phyloP scores from a whole-genome alignment of 2,888 invertebrate genomes.

The Epinotia nisella region DNA sequence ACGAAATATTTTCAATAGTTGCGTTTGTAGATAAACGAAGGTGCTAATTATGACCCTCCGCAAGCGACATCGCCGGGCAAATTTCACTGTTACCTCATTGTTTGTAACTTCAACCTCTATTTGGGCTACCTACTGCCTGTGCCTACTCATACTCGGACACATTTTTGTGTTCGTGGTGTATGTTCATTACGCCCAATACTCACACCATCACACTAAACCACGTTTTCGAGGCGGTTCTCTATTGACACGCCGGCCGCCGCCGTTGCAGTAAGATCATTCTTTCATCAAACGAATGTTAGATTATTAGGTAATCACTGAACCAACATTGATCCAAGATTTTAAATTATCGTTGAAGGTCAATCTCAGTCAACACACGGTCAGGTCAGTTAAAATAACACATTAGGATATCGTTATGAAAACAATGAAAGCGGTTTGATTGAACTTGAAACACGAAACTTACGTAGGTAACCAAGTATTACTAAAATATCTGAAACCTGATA shows the following conservation, averaged over 20 bases:
- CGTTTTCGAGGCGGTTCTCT: slow-evolving; percentile 9
- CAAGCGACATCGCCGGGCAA: slow-evolving; percentile 46
- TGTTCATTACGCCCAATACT: slow-evolving; percentile 11
- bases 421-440: slow-evolving; percentile 8
- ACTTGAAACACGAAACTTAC: neutral
- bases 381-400: slow-evolving; percentile 35
- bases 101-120: slow-evolving; percentile 52
- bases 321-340: slow-evolving; percentile 34
- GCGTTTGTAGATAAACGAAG: slow-evolving; percentile 49
- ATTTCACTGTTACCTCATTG: slow-evolving; percentile 60
- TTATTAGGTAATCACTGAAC: slow-evolving; percentile 35
- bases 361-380: slow-evolving; percentile 36
- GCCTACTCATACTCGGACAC: slow-evolving; percentile 30
- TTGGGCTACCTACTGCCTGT: slow-evolving; percentile 41
- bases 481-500: neutral
- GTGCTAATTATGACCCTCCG: slow-evolving; percentile 59
- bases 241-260: slow-evolving; percentile 23
- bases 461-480: neutral
- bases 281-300: slow-evolving; percentile 35
- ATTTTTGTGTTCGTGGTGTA: slow-evolving; percentile 16
- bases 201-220: slow-evolving; percentile 1
- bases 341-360: slow-evolving; percentile 30
- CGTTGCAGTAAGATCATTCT: slow-evolving; percentile 15
- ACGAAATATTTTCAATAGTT: slow-evolving; percentile 40
- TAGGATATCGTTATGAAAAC: slow-evolving; percentile 8